A percentile compares a stretch with the other conserved stretches of the same genome.
Evolutionary conservation across 2,888 invertebrate genomes (phyloP).

Genomic region (Lamellibrachia satsuma): DNA sequence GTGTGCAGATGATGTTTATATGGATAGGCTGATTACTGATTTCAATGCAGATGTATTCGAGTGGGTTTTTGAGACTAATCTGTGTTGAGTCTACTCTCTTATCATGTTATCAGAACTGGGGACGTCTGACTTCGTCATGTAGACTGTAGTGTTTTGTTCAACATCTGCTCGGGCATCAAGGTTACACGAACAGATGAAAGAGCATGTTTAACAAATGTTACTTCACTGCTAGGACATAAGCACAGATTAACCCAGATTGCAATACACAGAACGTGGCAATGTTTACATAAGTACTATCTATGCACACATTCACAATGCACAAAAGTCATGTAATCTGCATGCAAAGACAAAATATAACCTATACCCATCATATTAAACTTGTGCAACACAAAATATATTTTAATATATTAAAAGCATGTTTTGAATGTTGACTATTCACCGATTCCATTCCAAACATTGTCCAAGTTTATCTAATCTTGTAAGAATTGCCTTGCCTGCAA

Average conservation of each 20-base stretch:
- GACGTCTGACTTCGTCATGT: not conserved
- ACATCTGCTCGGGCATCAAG: not conserved
- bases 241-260: not conserved
- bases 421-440: not conserved
- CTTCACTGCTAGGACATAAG: not conserved
- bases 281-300: not conserved
- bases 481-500: not conserved
- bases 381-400: too few relatives aligned
- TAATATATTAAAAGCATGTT: not conserved
- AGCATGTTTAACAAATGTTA: not conserved
- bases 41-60: not conserved
- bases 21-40: not conserved
- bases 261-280: not conserved
- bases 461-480: not conserved
- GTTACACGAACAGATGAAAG: not conserved
- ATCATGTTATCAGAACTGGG: not conserved
- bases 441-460: not conserved
- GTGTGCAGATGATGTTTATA: not conserved
- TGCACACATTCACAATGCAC: not conserved
- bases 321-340: not conserved
- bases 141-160: not conserved
- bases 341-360: not conserved
- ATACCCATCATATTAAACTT: not conserved
- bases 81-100: not conserved
- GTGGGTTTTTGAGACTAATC: not conserved